These are phyloP conservation scores for Ormyrus thymus DNA, from an alignment of 2,888 invertebrate species.

Conservation along the genomic window DNA sequence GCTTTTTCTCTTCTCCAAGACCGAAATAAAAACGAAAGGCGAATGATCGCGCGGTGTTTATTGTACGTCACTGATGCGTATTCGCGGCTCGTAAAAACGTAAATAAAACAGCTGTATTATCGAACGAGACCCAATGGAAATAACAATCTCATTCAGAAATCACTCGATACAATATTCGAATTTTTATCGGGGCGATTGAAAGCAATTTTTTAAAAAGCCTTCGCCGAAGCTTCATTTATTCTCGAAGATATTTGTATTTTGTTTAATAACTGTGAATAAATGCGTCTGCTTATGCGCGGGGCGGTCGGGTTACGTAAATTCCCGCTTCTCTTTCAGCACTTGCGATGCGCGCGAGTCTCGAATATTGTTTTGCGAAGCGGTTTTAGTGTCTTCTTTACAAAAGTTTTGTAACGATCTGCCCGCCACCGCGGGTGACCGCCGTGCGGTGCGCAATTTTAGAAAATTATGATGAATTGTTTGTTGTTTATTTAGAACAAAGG, in stretches of 20 bases:
- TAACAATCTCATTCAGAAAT: too few relatives aligned
- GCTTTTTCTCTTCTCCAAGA: background rate
- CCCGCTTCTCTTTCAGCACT: slow-evolving; percentile 8
- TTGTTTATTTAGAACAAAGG: background rate
- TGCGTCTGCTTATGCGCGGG: too few relatives aligned
- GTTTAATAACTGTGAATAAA: too few relatives aligned
- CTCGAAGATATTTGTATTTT: too few relatives aligned
- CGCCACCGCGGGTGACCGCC: too few relatives aligned
- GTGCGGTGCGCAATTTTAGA: background rate
- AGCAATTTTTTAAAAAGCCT: background rate
- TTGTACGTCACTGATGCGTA: background rate
- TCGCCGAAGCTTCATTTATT: too few relatives aligned
- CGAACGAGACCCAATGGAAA: too few relatives aligned
- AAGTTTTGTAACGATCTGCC: background rate
- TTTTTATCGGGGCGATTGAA: too few relatives aligned
- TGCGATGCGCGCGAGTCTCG: background rate
- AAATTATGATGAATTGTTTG: slow-evolving; percentile 2
- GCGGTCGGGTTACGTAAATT: background rate
- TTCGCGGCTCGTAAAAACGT: background rate
- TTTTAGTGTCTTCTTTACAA: slow-evolving; percentile 20
- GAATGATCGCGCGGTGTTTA: slow-evolving; percentile 21
- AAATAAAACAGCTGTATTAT: slow-evolving; percentile 3
- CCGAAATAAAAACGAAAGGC: slow-evolving; percentile 45
- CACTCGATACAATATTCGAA: too few relatives aligned
- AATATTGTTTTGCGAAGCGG: slow-evolving; percentile 9